phyloP scores from a whole-genome alignment of 2,797 vertebrate species.

The Hemitrygon akajei region DNA sequence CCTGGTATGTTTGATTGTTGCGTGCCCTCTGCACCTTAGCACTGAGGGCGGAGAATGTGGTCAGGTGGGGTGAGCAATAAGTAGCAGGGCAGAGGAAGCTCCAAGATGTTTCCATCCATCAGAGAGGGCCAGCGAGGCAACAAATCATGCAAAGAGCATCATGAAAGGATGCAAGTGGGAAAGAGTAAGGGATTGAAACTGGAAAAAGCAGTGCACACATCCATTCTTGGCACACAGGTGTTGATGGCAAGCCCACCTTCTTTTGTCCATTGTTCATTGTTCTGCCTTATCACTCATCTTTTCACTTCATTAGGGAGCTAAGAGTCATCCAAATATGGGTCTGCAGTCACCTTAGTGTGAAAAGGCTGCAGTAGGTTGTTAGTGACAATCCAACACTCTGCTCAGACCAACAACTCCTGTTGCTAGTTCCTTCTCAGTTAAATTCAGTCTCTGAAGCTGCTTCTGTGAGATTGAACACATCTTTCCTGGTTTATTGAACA shows the following conservation, averaged over 20 bases:
- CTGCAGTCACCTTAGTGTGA: background rate
- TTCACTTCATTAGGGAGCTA: background rate
- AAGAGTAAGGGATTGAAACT: background rate
- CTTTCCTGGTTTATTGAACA: background rate
- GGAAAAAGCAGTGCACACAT: background rate
- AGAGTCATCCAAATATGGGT: background rate
- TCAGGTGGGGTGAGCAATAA: background rate
- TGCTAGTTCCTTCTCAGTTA: background rate
- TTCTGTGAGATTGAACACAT: background rate
- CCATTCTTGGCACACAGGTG: background rate
- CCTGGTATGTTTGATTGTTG: background rate
- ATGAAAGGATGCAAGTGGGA: background rate
- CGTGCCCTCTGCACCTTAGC: background rate
- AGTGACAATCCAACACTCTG: background rate
- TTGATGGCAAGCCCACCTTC: background rate
- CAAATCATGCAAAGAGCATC: background rate
- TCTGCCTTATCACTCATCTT: background rate
- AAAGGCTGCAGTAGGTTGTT: background rate
- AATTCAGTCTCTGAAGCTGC: background rate
- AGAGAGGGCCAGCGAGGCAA: background rate
- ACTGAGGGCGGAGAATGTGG: background rate
- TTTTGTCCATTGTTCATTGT: background rate
- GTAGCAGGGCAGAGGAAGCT: background rate
- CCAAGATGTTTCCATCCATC: background rate
- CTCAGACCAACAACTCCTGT: background rate